Percentiles rank a stretch among this genome's conserved stretches.
Conservation (phyloP, 2,113 vertebrate species). For the Neotoma lepida region DNA sequence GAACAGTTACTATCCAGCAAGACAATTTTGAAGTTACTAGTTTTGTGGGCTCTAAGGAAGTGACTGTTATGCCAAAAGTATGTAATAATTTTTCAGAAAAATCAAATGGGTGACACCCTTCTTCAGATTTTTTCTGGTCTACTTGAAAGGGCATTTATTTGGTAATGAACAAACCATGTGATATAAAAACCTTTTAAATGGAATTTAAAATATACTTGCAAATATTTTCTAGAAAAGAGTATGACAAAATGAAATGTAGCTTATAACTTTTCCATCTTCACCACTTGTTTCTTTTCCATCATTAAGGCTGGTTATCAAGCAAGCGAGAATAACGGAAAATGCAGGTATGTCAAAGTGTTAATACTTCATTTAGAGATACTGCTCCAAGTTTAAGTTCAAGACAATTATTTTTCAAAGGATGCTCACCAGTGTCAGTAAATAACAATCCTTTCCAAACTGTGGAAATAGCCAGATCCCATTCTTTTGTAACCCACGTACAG, state of each 20-base stretch:
- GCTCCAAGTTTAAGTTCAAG: slow-evolving; percentile 61
- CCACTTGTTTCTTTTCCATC: slow-evolving; percentile 46
- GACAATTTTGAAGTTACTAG: slow-evolving; percentile 39
- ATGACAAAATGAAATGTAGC: slow-evolving; percentile 46
- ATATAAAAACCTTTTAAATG: slow-evolving; percentile 7
- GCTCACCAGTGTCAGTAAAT: slow-evolving; percentile 73
- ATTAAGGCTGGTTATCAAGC: slow-evolving; percentile 63
- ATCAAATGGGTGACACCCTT: background rate
- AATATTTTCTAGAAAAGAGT: slow-evolving; percentile 37
- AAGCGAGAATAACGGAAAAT: slow-evolving; percentile 60
- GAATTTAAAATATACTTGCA: slow-evolving; percentile 30
- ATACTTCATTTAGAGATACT: slow-evolving; percentile 78
- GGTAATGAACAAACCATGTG: background rate
- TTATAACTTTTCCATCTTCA: slow-evolving; percentile 2
- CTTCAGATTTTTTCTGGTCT: slow-evolving; percentile 38
- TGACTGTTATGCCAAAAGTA: slow-evolving; percentile 70
- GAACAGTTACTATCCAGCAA: slow-evolving; percentile 80
- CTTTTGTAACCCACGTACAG: slow-evolving; percentile 83
- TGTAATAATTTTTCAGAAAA: slow-evolving; percentile 21
- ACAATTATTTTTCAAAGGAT: slow-evolving; percentile 68
- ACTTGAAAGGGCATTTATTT: slow-evolving; percentile 6
- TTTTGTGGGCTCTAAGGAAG: slow-evolving; percentile 68
- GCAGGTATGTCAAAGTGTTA: slow-evolving; percentile 75
- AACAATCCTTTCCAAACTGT: slow-evolving; percentile 83
- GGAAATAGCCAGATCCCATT: slow-evolving; percentile 85